Evolutionary conservation across 2,797 vertebrate species (phyloP).

Genomic region (Anguilla megastoma): DNA sequence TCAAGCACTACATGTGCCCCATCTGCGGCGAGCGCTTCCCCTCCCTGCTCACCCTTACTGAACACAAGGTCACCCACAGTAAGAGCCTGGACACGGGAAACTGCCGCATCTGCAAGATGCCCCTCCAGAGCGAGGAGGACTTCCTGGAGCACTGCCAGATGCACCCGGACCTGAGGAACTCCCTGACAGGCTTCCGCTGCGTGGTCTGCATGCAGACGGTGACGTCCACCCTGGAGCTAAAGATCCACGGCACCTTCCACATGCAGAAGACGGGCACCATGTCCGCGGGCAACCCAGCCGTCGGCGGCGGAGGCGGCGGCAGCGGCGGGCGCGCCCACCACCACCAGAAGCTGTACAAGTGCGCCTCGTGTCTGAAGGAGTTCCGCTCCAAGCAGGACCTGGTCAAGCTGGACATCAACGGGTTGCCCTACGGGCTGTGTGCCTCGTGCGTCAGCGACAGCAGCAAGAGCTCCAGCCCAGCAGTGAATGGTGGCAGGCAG

Average conservation of each 20-base stretch:
- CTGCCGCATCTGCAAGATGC: conserved; percentile 99
- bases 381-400: conserved; percentile 95
- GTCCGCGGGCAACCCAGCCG: conserved; percentile 71
- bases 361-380: conserved; percentile 96
- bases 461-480: conserved; percentile 87
- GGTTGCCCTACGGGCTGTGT: conserved; percentile 94
- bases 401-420: conserved; percentile 97
- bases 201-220: conserved; percentile 99
- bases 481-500: conserved; percentile 73
- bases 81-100: conserved; percentile 98
- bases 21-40: conserved; percentile 98
- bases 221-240: conserved; percentile 97
- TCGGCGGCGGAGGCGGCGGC: conserved; percentile 60
- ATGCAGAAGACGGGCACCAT: conserved; percentile 97
- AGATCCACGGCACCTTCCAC: conserved; percentile 99
- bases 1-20: conserved; percentile 99
- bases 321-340: conserved; percentile 68
- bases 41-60: conserved; percentile 95
- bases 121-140: conserved; percentile 95
- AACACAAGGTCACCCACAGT: conserved; percentile 99
- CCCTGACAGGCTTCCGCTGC: conserved; percentile 96
- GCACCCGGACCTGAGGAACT: conserved; percentile 98
- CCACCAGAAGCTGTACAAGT: conserved; percentile 90
- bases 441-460: conserved; percentile 85
- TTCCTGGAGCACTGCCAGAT: conserved; percentile 99